Base-by-base conservation (phyloP, 2,888 invertebrate species). In the Ashinkailepas kermadecensis region DNA sequence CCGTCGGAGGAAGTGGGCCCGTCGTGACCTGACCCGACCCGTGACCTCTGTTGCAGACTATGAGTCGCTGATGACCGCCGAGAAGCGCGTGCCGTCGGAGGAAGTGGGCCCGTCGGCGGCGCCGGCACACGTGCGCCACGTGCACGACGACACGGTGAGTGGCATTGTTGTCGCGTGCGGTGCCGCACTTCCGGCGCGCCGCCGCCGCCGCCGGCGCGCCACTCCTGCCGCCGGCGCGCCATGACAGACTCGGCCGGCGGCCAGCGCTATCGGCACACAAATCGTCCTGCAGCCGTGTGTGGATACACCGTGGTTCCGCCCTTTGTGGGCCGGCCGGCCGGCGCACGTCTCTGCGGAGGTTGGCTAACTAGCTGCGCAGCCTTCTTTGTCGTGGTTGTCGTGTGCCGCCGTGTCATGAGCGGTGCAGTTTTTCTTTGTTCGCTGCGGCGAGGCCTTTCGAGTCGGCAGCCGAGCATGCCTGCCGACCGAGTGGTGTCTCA, bases 1-100 rank as follows among this genome's bases (percentile, higher is more conserved):
- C 11, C 70, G 9, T 8, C 74, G 56, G 39, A 62, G 15, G 80
- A 70, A 80, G 70, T 62, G n/a, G 74, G 62, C 58, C n/a, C 58
- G 70, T 21, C 21, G 64, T n/a, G 39, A 39, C 39, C 39, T 39
- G 39, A 39, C 39, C 4, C 39, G 39, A 39, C 59, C 58, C 64
- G 62, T 81, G 54, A 65, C 23, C 81, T 57, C 78, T 23, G 39
- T 54, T 54, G 12, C 74, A 74, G 74, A 74, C 74, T 74, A 74
- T 54, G 74, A 74, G 54, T 10, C 9, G 18, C 18, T 18, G 9
- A 74, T 74, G 74, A 67, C 57, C 21, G 54, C 64, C 18, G 81
- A 62, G 12, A 74, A n/a, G 25, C 78, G 54, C 58, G 25, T 78
- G 11, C 11, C 70, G 9, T 8, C 74, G 56, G 39, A 62, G 15